phyloP scores from a whole-genome alignment of 2,888 invertebrate species.

The Sarcophaga caerulescens region DNA sequence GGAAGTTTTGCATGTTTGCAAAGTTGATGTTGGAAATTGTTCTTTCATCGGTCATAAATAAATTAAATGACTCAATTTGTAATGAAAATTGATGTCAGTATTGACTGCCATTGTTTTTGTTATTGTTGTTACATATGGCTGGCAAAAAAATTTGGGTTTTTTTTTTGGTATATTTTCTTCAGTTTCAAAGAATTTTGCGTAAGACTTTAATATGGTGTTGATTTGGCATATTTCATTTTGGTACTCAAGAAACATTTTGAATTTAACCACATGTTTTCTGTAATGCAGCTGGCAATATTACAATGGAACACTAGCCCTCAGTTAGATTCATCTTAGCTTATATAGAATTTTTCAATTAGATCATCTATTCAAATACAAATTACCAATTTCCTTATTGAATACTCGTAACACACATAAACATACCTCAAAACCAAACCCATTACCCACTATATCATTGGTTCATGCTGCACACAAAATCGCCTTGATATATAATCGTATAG shows the following conservation, averaged over 20 bases:
- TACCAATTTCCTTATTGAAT: no score
- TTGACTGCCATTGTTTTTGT: slow-evolving; percentile 10
- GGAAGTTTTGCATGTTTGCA: slow-evolving; percentile 46
- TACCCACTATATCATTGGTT: no score
- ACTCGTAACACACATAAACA: no score
- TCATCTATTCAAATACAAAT: no score
- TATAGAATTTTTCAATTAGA: no score
- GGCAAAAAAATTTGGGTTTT: neutral
- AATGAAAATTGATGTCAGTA: slow-evolving; percentile 66
- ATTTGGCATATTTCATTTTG: neutral
- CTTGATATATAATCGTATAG: no score
- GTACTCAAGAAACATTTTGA: neutral
- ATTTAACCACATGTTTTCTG: no score
- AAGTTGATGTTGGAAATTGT: slow-evolving; percentile 49
- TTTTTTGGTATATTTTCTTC: neutral
- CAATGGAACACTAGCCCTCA: no score
- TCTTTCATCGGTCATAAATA: slow-evolving; percentile 66
- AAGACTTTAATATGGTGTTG: slow-evolving; percentile 8
- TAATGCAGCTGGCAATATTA: no score
- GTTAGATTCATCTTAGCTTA: no score
- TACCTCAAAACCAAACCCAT: no score
- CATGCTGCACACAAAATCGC: no score
- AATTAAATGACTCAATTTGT: slow-evolving; percentile 67
- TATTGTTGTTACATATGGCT: neutral
- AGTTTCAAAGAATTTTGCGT: slow-evolving; percentile 27